phyloP scores from a whole-genome alignment of 2,113 vertebrate species.

The Cinclus cinclus region DNA sequence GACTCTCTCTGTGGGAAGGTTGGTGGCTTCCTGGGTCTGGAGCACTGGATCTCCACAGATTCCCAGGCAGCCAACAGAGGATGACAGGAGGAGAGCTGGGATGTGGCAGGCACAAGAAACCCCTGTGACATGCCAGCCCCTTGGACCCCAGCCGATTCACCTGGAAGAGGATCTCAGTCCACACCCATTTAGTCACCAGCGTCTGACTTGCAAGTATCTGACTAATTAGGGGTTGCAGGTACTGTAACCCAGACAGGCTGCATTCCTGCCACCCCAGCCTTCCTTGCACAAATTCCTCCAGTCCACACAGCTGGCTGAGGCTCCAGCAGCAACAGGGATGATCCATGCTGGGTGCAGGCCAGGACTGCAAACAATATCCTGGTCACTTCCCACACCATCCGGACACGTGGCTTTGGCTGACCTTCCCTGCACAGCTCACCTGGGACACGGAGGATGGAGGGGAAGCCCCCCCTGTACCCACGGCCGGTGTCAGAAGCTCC shows the following conservation, averaged over 20 bases:
- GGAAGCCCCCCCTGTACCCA: background rate
- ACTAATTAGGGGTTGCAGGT: background rate
- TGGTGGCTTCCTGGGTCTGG: no score
- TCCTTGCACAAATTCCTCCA: background rate
- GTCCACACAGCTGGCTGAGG: background rate
- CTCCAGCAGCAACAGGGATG: background rate
- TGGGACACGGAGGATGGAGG: background rate
- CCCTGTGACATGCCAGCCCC: accelerated
- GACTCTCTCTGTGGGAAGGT: no score
- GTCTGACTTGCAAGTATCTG: background rate
- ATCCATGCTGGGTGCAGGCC: background rate
- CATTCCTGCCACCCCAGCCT: background rate
- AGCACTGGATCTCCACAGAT: no score
- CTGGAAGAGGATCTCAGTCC: background rate
- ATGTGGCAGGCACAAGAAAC: background rate
- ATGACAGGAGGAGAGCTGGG: background rate
- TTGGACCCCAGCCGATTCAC: accelerated
- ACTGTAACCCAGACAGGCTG: background rate
- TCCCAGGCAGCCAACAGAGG: no score
- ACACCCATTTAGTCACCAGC: background rate
- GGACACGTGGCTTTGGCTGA: background rate
- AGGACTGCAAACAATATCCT: background rate
- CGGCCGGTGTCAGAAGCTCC: background rate
- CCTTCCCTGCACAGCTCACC: background rate
- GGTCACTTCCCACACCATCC: background rate